Percentiles rank a stretch among this genome's conserved stretches.
These are phyloP conservation scores for Machimus rusticus DNA, from an alignment of 2,888 invertebrate species.

Conservation along the genomic window DNA sequence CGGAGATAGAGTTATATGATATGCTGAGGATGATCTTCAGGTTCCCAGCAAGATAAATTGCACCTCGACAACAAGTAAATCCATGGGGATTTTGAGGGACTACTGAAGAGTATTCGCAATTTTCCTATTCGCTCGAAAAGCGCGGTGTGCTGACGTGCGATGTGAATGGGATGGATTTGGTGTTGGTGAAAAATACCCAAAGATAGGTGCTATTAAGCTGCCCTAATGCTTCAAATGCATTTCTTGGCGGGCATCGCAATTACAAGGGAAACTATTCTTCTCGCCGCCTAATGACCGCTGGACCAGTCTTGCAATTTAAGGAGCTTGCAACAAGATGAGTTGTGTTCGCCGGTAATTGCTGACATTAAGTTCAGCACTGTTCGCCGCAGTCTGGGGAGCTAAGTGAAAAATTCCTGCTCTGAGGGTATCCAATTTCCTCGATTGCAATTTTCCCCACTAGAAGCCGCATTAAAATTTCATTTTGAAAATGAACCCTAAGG, in stretches of 20 bases:
- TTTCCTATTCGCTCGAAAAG: background rate
- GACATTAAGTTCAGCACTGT: background rate
- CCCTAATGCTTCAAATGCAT: background rate
- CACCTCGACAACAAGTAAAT: background rate
- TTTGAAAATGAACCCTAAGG: background rate
- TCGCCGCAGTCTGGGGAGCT: background rate
- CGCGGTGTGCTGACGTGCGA: background rate
- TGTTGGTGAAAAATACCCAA: background rate
- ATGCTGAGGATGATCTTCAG: background rate
- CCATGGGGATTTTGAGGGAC: background rate
- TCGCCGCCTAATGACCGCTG: background rate
- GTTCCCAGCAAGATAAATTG: background rate
- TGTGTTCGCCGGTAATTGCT: background rate
- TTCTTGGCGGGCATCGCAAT: background rate
- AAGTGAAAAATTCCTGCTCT: conserved; percentile 4
- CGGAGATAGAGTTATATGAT: background rate
- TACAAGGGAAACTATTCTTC: background rate
- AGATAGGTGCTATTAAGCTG: background rate
- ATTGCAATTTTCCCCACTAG: background rate
- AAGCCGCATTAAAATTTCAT: background rate
- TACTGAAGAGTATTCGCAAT: background rate
- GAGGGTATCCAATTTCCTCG: background rate
- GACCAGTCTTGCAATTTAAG: background rate
- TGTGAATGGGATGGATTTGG: background rate
- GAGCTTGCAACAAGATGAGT: background rate